Evolutionary conservation across 2,113 vertebrate genomes (phyloP).

Genomic region (Mesitornis unicolor): DNA sequence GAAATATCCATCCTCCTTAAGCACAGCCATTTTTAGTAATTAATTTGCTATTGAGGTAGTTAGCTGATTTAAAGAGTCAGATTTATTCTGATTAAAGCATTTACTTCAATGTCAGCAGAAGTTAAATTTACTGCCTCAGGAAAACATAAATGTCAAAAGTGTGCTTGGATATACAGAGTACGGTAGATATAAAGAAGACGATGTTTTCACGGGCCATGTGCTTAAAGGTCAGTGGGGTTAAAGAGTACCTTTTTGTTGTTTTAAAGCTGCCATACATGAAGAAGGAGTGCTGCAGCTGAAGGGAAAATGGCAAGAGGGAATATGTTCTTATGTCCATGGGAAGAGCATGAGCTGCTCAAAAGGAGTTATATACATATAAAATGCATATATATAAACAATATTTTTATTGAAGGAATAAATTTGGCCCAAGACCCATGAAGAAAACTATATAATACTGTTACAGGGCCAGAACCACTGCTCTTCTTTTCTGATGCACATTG

Average conservation of each 20-base stretch:
- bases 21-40: not conserved
- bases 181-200: conserved; percentile 38
- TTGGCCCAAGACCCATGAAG: not conserved
- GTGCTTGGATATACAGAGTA: conserved; percentile 41
- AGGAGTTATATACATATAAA: not conserved
- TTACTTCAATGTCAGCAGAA: conserved; percentile 13
- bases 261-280: conserved; percentile 33
- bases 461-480: not conserved
- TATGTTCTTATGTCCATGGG: not conserved
- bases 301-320: not conserved
- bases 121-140: conserved; percentile 41
- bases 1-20: not conserved
- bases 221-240: conserved; percentile 26
- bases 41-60: conserved; percentile 19
- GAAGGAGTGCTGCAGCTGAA: conserved; percentile 6
- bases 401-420: no score
- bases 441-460: not conserved
- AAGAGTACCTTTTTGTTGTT: conserved; percentile 3
- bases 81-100: conserved; percentile 54
- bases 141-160: conserved; percentile 57
- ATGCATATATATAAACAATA: not conserved
- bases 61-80: conserved; percentile 43
- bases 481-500: not conserved
- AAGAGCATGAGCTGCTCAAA: not conserved
- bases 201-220: conserved; percentile 48